Evolutionary conservation across 1,140 invertebrate species (phyloP).

Genomic region (Carposina sasakii): DNA sequence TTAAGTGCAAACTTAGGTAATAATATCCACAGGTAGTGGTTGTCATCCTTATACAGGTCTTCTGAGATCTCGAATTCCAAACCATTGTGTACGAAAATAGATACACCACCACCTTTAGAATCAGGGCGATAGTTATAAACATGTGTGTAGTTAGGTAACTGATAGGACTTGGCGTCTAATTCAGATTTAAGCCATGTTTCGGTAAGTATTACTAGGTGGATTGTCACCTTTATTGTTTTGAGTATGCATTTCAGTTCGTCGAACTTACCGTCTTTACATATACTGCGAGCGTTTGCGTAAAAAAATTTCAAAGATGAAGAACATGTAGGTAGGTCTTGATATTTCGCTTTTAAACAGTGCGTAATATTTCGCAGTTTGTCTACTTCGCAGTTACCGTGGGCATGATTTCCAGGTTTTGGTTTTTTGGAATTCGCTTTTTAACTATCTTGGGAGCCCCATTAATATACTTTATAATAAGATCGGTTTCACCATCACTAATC

Average conservation of each 20-base stretch:
- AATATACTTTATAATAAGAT: constrained; percentile 23
- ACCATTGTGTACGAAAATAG: constrained; percentile 9
- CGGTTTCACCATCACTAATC: constrained; percentile 16
- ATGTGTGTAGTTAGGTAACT: constrained; percentile 10
- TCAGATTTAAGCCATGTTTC: constrained; percentile 18
- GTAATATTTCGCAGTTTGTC: constrained; percentile 6
- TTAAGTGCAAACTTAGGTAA: constrained; percentile 7
- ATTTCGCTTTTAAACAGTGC: constrained; percentile 10
- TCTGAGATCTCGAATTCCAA: constrained; percentile 1
- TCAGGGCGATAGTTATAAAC: constrained; percentile 9
- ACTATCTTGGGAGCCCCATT: constrained; percentile 16
- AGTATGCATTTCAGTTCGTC: constrained; percentile 19
- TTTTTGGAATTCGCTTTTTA: constrained; percentile 20
- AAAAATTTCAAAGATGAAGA: constrained; percentile 12
- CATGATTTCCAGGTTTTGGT: constrained; percentile 5
- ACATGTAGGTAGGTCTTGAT: constrained; percentile 1
- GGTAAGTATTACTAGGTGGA: constrained; percentile 10
- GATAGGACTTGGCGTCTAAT: constrained; percentile 3
- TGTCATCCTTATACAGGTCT: neutral
- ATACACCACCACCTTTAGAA: constrained; percentile 11
- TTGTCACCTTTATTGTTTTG: neutral
- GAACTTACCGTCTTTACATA: constrained; percentile 19
- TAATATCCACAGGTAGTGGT: constrained; percentile 15
- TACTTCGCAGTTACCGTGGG: neutral
- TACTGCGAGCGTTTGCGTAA: constrained; percentile 20